A percentile compares a stretch with the other conserved stretches of the same genome.
Evolutionary conservation across 2,888 invertebrate species (phyloP).

Genomic region (Spilosoma lubricipeda): DNA sequence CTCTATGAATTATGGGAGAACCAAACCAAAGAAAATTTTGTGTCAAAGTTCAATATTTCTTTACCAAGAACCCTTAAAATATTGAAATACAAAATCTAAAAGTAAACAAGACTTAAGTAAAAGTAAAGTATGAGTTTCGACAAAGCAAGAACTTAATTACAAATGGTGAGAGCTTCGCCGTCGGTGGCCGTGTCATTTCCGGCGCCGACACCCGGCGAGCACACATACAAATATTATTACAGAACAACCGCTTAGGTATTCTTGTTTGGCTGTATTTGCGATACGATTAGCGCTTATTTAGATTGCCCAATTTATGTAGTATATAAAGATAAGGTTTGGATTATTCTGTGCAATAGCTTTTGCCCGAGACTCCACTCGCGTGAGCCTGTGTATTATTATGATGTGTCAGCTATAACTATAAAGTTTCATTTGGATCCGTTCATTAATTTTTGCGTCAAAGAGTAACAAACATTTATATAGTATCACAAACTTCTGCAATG

Average conservation of each 20-base stretch:
- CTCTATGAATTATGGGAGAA: no score
- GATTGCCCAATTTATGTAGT: not conserved
- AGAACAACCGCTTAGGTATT: constrained; percentile 28
- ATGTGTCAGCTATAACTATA: no score
- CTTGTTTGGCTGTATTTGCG: constrained; percentile 30
- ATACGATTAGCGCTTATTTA: constrained; percentile 40
- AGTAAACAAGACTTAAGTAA: constrained; percentile 11
- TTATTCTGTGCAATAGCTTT: not conserved
- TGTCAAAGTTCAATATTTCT: not conserved
- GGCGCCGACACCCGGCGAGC: constrained; percentile 21
- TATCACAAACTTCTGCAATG: no score
- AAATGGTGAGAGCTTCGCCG: constrained; percentile 37
- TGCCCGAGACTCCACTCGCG: no score
- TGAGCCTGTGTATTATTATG: no score
- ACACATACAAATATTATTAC: constrained; percentile 44
- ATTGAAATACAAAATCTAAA: constrained; percentile 20
- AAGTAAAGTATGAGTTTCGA: constrained; percentile 32
- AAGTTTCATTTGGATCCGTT: no score
- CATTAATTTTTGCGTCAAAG: no score
- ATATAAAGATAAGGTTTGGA: constrained; percentile 4
- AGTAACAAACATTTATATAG: no score
- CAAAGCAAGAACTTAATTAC: constrained; percentile 48
- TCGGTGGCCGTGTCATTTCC: constrained; percentile 43
- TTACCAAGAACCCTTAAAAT: constrained; percentile 1
- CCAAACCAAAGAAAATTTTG: not conserved